Evolutionary conservation across 2,888 invertebrate species (phyloP).

Genomic region (Rhorus exstirpatorius): DNA sequence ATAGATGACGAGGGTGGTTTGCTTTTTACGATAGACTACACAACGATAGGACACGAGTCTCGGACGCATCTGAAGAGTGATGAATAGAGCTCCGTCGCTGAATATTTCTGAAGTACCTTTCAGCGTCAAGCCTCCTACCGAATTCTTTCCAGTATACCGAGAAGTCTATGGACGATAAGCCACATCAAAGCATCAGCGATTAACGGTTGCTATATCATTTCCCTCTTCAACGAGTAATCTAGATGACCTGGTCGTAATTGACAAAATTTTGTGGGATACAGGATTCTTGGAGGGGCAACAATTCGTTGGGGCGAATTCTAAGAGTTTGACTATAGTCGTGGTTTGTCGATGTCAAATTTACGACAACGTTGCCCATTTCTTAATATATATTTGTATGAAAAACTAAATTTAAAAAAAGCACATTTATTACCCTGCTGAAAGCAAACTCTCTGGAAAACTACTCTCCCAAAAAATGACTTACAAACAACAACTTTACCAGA

Average conservation of each 20-base stretch:
- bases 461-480: too few species aligned
- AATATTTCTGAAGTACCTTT: conserved; percentile 68
- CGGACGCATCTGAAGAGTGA: conserved; percentile 57
- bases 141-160: conserved; percentile 44
- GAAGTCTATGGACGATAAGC: conserved; percentile 38
- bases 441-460: too few species aligned
- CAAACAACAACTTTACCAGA: too few species aligned
- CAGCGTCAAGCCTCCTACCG: conserved; percentile 41
- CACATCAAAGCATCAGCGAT: conserved; percentile 59
- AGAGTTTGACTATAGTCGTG: background rate
- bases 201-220: conserved; percentile 21
- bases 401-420: too few species aligned
- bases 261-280: background rate
- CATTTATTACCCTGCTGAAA: too few species aligned
- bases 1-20: conserved; percentile 53
- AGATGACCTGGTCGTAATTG: background rate
- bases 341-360: background rate
- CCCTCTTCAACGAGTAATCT: background rate
- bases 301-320: background rate
- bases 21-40: conserved; percentile 53
- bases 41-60: conserved; percentile 51
- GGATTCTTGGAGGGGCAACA: background rate
- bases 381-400: too few species aligned
- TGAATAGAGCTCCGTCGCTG: conserved; percentile 66
- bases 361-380: background rate